Percentiles rank a stretch among this genome's conserved stretches.
Evolutionary conservation across 2,113 vertebrate species (phyloP).

Genomic region (Clinocottus analis): DNA sequence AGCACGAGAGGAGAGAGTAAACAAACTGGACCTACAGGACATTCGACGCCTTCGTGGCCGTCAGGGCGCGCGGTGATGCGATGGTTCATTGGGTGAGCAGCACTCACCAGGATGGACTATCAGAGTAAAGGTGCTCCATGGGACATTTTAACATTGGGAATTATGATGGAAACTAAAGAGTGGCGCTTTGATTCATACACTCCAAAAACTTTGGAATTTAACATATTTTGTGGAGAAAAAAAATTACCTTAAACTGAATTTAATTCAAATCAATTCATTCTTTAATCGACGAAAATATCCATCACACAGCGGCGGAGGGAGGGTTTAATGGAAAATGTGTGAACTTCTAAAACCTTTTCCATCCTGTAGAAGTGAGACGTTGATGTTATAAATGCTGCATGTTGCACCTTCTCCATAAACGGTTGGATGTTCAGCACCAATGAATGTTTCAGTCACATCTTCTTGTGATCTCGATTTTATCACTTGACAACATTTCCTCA

Average conservation of each 20-base stretch:
- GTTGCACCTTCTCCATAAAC: constrained; percentile 46
- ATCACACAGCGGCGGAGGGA: background rate
- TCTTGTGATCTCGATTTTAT: constrained; percentile 29
- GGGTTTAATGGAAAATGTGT: constrained; percentile 12
- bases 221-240: too few relatives aligned
- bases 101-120: constrained; percentile 26
- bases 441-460: constrained; percentile 53
- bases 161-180: too few relatives aligned
- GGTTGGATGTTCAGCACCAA: constrained; percentile 40
- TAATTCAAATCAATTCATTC: background rate
- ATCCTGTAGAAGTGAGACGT: too few relatives aligned
- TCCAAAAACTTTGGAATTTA: background rate
- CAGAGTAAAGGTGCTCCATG: constrained; percentile 51
- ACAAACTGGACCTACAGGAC: constrained; percentile 59
- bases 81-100: constrained; percentile 7
- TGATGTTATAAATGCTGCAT: constrained; percentile 42
- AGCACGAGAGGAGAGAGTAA: background rate
- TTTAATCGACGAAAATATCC: background rate
- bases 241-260: too few relatives aligned
- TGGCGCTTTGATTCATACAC: background rate
- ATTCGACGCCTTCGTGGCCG: constrained; percentile 19
- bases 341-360: background rate
- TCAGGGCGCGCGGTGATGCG: background rate
- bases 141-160: constrained; percentile 30
- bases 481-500: background rate